Conservation (phyloP, 2,888 invertebrate species). For the Pomacea canaliculata region DNA sequence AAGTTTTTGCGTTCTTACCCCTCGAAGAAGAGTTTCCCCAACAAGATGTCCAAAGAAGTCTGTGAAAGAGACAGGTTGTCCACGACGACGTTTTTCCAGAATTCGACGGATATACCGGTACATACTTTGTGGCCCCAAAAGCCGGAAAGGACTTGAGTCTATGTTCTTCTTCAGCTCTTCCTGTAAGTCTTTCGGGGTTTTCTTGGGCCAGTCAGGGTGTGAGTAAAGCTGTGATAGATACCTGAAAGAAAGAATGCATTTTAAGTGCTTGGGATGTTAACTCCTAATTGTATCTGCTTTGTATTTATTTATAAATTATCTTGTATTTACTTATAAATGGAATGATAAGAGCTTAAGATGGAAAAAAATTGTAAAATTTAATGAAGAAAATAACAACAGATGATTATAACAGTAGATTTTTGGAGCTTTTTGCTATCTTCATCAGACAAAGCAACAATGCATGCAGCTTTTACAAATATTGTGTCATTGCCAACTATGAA, state of each 20-base stretch:
- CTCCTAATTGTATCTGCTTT: too few relatives aligned
- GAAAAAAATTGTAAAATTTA: too few relatives aligned
- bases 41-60: slow-evolving; percentile 71
- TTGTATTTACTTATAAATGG: too few relatives aligned
- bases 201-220: slow-evolving; percentile 69
- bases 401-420: too few relatives aligned
- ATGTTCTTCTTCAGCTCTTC: slow-evolving; percentile 65
- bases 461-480: too few relatives aligned
- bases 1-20: slow-evolving; percentile 51
- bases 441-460: too few relatives aligned
- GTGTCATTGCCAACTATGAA: too few relatives aligned
- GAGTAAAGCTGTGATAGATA: slow-evolving; percentile 70
- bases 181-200: slow-evolving; percentile 63
- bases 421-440: too few relatives aligned
- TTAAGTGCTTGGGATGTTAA: too few relatives aligned
- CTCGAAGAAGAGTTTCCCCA: slow-evolving; percentile 69
- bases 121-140: slow-evolving; percentile 60
- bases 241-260: slow-evolving; percentile 48
- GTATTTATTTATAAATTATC: too few relatives aligned
- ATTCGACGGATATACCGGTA: slow-evolving; percentile 62
- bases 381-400: too few relatives aligned
- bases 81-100: slow-evolving; percentile 63
- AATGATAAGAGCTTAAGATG: too few relatives aligned
- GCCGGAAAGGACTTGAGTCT: slow-evolving; percentile 64
- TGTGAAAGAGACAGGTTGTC: slow-evolving; percentile 71